These are phyloP conservation scores for Chrysotoxum bicinctum DNA, from an alignment of 2,888 invertebrate genomes.

Conservation along the genomic window DNA sequence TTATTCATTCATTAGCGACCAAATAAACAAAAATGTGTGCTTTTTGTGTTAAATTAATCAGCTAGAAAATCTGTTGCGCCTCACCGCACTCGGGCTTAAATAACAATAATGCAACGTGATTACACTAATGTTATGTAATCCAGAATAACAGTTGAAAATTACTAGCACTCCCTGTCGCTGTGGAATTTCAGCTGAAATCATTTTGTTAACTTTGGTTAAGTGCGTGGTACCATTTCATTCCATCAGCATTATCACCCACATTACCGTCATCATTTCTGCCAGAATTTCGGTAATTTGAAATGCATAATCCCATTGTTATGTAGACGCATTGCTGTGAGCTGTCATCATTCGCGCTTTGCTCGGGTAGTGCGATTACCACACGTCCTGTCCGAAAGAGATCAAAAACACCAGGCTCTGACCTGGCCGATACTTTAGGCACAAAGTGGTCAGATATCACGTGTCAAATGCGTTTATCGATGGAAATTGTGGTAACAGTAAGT, in stretches of 20 bases:
- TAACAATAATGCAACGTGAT: conserved; percentile 40
- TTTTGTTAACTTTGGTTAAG: conserved; percentile 42
- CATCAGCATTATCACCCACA: not conserved
- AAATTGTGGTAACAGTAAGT: conserved; percentile 50
- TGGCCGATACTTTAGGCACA: conserved; percentile 23
- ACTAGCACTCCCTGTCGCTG: not conserved
- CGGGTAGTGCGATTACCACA: not conserved
- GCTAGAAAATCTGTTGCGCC: not conserved
- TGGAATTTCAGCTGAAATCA: conserved; percentile 35
- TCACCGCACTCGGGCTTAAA: not conserved
- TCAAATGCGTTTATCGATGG: conserved; percentile 57
- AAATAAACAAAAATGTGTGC: conserved; percentile 14
- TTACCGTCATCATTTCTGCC: not conserved
- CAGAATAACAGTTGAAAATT: not conserved
- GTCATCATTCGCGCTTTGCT: not conserved
- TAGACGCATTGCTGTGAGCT: conserved; percentile 35
- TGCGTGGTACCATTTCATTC: conserved; percentile 27
- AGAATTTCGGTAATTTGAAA: conserved; percentile 21
- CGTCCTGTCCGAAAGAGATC: not conserved
- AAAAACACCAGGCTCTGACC: not conserved
- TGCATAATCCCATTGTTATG: conserved; percentile 63
- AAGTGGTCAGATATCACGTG: conserved; percentile 69
- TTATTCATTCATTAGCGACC: not conserved
- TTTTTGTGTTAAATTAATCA: conserved; percentile 41
- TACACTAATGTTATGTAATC: conserved; percentile 25